These are phyloP conservation scores for Alosa alosa DNA, from an alignment of 2,113 vertebrate genomes.

Conservation along the genomic window DNA sequence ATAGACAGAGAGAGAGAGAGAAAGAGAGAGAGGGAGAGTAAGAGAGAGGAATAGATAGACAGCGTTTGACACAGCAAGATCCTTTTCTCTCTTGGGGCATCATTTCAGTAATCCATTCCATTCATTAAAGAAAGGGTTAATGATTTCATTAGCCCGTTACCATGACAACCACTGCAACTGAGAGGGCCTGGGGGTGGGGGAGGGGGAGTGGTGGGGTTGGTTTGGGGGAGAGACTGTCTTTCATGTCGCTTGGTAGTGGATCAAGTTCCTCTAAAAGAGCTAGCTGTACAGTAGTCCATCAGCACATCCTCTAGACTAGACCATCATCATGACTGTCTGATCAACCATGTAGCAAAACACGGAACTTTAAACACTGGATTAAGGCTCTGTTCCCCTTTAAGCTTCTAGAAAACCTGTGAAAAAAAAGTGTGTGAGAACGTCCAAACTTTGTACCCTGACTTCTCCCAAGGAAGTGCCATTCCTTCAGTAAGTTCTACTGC, in stretches of 20 bases:
- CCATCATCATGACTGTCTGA: neutral
- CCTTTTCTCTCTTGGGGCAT: neutral
- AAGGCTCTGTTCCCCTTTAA: neutral
- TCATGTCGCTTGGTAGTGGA: slow-evolving; percentile 35
- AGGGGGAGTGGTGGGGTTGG: no score
- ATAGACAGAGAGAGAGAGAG: no score
- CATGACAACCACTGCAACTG: slow-evolving; percentile 23
- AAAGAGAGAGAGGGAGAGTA: no score
- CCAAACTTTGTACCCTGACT: no score
- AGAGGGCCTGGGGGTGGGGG: neutral
- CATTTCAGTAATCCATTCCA: neutral
- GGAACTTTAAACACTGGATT: neutral
- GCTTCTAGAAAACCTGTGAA: neutral
- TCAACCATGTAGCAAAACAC: neutral
- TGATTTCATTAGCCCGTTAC: neutral
- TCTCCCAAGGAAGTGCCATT: no score
- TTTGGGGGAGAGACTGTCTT: slow-evolving; percentile 19
- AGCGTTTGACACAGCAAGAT: neutral
- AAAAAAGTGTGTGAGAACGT: neutral
- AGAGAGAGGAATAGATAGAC: no score
- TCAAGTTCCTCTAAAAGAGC: slow-evolving; percentile 29
- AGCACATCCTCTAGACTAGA: no score
- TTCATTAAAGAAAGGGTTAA: neutral
- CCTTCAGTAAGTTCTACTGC: no score
- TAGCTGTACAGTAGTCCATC: neutral